These are phyloP conservation scores for Busseola fusca DNA, from an alignment of 2,888 invertebrate genomes.

Conservation along the genomic window DNA sequence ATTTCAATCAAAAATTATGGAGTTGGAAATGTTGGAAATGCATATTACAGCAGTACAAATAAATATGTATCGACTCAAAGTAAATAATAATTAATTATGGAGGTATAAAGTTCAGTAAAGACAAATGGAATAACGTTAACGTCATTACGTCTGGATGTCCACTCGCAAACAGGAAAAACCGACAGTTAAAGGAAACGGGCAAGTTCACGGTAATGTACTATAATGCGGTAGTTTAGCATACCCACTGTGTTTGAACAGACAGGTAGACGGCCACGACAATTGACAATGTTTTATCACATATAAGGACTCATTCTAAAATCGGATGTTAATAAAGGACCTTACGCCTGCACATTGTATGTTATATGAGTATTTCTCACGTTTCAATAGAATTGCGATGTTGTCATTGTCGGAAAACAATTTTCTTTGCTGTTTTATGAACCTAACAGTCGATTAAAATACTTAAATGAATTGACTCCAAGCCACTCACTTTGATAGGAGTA, in stretches of 20 bases:
- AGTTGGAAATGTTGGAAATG: neutral
- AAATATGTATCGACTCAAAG: neutral
- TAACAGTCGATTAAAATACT: too few relatives aligned
- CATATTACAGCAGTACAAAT: neutral
- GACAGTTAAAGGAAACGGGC: slow-evolving; percentile 41
- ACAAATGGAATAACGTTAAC: slow-evolving; percentile 3
- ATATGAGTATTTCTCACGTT: slow-evolving; percentile 33
- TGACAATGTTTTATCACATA: slow-evolving; percentile 48
- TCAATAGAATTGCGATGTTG: slow-evolving; percentile 39
- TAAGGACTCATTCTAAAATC: slow-evolving; percentile 58
- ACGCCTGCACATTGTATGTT: slow-evolving; percentile 38
- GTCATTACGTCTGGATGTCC: slow-evolving; percentile 34
- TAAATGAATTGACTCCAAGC: neutral
- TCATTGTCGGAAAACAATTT: slow-evolving; percentile 22
- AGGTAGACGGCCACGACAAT: slow-evolving; percentile 59
- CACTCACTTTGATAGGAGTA: neutral
- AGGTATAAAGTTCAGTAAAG: slow-evolving; percentile 1
- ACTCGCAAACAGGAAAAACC: slow-evolving; percentile 58
- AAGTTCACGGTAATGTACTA: slow-evolving; percentile 45
- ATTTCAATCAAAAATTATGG: neutral
- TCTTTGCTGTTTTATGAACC: slow-evolving; percentile 23
- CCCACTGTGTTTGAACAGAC: slow-evolving; percentile 64
- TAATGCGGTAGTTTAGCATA: slow-evolving; percentile 61
- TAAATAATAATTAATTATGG: slow-evolving; percentile 6
- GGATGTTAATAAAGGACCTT: slow-evolving; percentile 56